Percentiles rank a stretch among this genome's conserved stretches.
Evolutionary conservation across 2,113 vertebrate species (phyloP).

Genomic region (Hyaena hyaena): DNA sequence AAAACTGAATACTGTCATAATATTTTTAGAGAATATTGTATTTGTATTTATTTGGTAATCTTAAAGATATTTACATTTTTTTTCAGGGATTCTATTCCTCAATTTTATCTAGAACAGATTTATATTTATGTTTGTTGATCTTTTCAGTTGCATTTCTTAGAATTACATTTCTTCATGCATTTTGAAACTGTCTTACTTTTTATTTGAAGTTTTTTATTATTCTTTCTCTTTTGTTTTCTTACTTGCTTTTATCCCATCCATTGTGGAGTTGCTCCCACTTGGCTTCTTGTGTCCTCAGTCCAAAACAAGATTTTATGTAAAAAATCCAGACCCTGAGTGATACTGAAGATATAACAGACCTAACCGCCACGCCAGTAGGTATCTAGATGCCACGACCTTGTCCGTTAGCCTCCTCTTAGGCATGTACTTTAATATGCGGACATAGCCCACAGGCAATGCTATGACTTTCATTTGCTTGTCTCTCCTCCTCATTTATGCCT

Average conservation of each 20-base stretch:
- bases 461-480: background rate
- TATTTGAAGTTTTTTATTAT: background rate
- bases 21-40: background rate
- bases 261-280: background rate
- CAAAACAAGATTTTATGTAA: background rate
- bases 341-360: accelerated
- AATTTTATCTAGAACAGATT: background rate
- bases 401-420: background rate
- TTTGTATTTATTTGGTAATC: background rate
- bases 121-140: background rate
- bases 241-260: background rate
- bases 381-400: no score
- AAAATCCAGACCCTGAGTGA: background rate
- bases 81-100: background rate
- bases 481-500: background rate
- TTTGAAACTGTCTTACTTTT: background rate
- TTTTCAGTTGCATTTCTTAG: background rate
- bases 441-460: no score
- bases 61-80: background rate
- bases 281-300: background rate
- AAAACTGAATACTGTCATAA: background rate
- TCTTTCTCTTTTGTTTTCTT: background rate
- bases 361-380: background rate
- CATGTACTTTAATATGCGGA: accelerated
- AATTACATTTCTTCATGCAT: background rate